Evolutionary conservation across 2,797 vertebrate species (phyloP).

Genomic region (Oryzias sinensis): DNA sequence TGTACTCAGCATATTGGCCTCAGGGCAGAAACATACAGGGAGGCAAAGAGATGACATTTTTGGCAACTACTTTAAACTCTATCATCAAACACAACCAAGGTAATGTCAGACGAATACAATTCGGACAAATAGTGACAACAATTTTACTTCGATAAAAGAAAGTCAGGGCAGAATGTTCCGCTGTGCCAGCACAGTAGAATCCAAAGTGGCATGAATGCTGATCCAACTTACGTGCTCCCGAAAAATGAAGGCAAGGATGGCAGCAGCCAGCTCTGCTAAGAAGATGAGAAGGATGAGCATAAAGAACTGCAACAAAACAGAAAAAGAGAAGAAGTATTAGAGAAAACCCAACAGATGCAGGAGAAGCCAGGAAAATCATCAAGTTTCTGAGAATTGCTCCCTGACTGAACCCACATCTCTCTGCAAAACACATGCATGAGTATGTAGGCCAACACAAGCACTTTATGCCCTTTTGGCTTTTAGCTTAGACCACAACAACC

Average conservation of each 20-base stretch:
- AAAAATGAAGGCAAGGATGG: slow-evolving; percentile 93
- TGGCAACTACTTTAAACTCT: too few species aligned
- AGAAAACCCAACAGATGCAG: slow-evolving; percentile 5
- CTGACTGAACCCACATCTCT: slow-evolving; percentile 39
- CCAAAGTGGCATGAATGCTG: neutral
- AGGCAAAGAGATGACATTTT: too few species aligned
- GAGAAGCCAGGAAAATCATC: slow-evolving; percentile 28
- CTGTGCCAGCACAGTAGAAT: too few species aligned
- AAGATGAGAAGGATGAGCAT: slow-evolving; percentile 96
- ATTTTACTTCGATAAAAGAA: neutral
- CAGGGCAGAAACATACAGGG: too few species aligned
- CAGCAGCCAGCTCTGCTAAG: slow-evolving; percentile 92
- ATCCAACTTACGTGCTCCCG: slow-evolving; percentile 89
- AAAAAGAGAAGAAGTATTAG: too few species aligned
- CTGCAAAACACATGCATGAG: slow-evolving; percentile 63
- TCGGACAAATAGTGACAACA: neutral
- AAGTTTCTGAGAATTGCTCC: slow-evolving; percentile 41
- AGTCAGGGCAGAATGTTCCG: neutral
- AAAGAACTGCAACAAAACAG: slow-evolving; percentile 84
- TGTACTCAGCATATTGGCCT: too few species aligned
- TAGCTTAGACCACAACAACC: slow-evolving; percentile 22
- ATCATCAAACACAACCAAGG: too few species aligned
- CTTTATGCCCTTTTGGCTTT: slow-evolving; percentile 41
- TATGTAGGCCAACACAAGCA: slow-evolving; percentile 26
- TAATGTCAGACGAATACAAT: neutral